phyloP scores from a whole-genome alignment of 2,113 vertebrate species.

The Notothenia rossii region DNA sequence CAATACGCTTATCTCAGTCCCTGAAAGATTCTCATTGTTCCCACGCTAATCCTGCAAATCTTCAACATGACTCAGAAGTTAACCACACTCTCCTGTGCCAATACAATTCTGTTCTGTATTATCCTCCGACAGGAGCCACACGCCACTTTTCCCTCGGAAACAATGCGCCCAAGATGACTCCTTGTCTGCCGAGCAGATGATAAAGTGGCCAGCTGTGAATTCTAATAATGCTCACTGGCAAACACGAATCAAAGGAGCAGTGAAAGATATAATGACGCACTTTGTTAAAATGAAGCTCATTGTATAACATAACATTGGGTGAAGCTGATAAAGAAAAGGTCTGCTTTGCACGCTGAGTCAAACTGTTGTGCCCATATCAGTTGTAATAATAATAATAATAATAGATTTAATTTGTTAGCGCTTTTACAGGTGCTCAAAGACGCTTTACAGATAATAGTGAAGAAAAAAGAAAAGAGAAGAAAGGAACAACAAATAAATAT shows the following conservation, averaged over 20 bases:
- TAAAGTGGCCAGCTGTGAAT: conserved; percentile 73
- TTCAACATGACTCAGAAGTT: conserved; percentile 80
- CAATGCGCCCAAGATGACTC: conserved; percentile 68
- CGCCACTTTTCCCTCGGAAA: conserved; percentile 60
- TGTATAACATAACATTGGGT: conserved; percentile 47
- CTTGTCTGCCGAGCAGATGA: conserved; percentile 73
- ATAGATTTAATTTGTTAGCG: too few relatives aligned
- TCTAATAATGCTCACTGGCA: conserved; percentile 64
- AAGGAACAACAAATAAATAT: too few relatives aligned
- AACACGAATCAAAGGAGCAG: neutral
- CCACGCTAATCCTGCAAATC: conserved; percentile 80
- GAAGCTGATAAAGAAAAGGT: conserved; percentile 35
- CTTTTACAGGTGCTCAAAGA: too few relatives aligned
- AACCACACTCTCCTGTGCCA: conserved; percentile 71
- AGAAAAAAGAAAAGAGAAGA: too few relatives aligned
- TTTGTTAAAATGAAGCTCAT: conserved; percentile 58
- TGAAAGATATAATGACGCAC: conserved; percentile 51
- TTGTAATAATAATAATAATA: neutral
- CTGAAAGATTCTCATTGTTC: conserved; percentile 82
- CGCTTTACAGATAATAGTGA: too few relatives aligned
- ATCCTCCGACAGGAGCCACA: conserved; percentile 63
- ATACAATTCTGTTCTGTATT: conserved; percentile 66
- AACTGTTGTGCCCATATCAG: neutral
- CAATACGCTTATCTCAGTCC: conserved; percentile 80
- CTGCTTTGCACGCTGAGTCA: neutral